Conservation (phyloP, 2,113 vertebrate genomes). For the Siniperca knerii region DNA sequence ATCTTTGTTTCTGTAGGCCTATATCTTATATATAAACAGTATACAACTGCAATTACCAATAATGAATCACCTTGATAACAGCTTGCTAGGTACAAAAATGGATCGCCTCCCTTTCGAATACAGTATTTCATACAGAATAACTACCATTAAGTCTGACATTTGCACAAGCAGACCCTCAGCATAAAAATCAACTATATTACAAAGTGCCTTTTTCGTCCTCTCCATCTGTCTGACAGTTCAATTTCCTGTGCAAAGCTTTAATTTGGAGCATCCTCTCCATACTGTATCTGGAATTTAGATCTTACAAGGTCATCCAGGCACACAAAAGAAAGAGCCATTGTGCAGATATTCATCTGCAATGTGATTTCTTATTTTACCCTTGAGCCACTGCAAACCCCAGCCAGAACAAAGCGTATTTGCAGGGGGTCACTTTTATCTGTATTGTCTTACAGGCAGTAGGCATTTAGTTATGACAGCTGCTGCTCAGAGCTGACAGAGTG, state of each 20-base stretch:
- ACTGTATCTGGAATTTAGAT: conserved; percentile 68
- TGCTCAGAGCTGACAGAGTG: conserved; percentile 28
- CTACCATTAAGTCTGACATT: conserved; percentile 70
- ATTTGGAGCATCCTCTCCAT: conserved; percentile 64
- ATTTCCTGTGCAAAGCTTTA: conserved; percentile 75
- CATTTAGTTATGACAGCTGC: conserved; percentile 54
- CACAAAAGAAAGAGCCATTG: conserved; percentile 51
- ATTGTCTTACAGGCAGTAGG: conserved; percentile 37
- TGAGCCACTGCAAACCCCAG: conserved; percentile 15
- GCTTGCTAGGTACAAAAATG: background rate
- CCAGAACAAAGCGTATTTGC: conserved; percentile 53
- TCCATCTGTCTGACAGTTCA: conserved; percentile 76
- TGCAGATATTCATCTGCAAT: conserved; percentile 71
- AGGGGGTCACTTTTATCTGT: conserved; percentile 53
- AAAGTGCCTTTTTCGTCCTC: conserved; percentile 45
- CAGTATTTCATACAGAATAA: conserved; percentile 50
- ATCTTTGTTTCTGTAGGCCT: background rate
- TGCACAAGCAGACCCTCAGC: conserved; percentile 55
- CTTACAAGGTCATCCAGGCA: conserved; percentile 70
- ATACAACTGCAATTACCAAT: background rate
- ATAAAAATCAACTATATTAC: conserved; percentile 57
- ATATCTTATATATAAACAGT: conserved; percentile 1
- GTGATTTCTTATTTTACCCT: conserved; percentile 64
- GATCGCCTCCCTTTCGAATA: background rate
- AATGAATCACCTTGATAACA: conserved; percentile 33